phyloP scores from a whole-genome alignment of 2,888 invertebrate species.

The Melanophora roralis region DNA sequence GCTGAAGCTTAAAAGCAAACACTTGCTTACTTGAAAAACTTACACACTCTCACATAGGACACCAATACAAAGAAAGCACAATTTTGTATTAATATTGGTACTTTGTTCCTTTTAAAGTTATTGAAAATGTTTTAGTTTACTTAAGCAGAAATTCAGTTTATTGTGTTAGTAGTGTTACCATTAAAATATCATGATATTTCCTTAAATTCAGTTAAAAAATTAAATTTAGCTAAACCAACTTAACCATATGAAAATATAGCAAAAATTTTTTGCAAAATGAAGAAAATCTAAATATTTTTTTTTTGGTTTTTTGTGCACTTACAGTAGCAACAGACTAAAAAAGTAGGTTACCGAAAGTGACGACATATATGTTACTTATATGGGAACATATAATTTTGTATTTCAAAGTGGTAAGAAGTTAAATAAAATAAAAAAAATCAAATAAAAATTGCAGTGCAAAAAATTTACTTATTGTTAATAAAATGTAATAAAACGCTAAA shows the following conservation, averaged over 20 bases:
- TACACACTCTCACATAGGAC: neutral
- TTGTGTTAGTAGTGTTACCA: constrained; percentile 51
- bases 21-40: neutral
- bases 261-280: neutral
- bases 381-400: constrained; percentile 54
- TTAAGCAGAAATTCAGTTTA: constrained; percentile 3
- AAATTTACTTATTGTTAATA: constrained; percentile 44
- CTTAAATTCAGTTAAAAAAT: constrained; percentile 43
- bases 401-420: neutral
- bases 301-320: constrained; percentile 8
- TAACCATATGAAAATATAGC: neutral
- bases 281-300: constrained; percentile 11
- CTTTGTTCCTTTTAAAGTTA: constrained; percentile 32
- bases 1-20: neutral
- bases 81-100: neutral
- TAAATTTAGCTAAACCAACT: neutral
- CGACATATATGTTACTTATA: constrained; percentile 31
- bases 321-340: constrained; percentile 26
- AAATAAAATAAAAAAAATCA: constrained; percentile 16
- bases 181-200: constrained; percentile 53
- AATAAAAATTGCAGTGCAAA: constrained; percentile 29
- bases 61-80: neutral
- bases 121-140: neutral
- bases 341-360: constrained; percentile 57
- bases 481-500: constrained; percentile 7